Conservation (phyloP, 1,140 invertebrate genomes). For the Pemphigus obesinymphae region DNA sequence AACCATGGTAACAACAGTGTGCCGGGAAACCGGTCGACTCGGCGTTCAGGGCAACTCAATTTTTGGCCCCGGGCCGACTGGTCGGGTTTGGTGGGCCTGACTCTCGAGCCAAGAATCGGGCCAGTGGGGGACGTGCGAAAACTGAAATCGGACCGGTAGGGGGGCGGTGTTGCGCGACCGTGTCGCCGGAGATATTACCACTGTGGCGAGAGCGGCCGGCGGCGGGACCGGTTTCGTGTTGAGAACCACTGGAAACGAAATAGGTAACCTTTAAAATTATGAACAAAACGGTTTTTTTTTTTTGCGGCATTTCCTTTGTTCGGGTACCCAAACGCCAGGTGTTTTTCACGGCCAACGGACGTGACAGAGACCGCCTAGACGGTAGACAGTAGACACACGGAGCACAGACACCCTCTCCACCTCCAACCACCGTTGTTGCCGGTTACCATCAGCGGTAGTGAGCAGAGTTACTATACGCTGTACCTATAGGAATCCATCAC, state of each 20-base stretch:
- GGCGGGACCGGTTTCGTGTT: conserved; percentile 11
- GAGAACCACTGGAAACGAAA: conserved; percentile 33
- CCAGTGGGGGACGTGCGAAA: neutral
- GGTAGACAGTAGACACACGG: neutral
- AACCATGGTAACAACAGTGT: conserved; percentile 37
- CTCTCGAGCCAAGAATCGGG: neutral
- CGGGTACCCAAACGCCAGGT: conserved; percentile 25
- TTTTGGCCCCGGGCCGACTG: neutral
- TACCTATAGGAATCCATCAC: conserved; percentile 9
- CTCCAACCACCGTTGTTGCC: neutral
- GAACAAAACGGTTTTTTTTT: conserved; percentile 39
- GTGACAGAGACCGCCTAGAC: neutral
- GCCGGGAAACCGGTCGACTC: neutral
- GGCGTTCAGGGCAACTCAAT: neutral
- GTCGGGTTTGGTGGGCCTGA: neutral
- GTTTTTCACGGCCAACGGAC: conserved; percentile 37
- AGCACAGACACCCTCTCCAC: neutral
- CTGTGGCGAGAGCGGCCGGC: neutral
- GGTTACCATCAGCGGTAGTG: neutral
- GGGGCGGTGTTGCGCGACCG: neutral
- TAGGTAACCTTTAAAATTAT: conserved; percentile 41
- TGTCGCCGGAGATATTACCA: neutral
- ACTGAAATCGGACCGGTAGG: neutral
- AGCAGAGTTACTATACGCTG: neutral
- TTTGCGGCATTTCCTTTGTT: conserved; percentile 42